These are phyloP conservation scores for Gymnogyps californianus DNA, from an alignment of 2,113 vertebrate genomes.

Conservation along the genomic window DNA sequence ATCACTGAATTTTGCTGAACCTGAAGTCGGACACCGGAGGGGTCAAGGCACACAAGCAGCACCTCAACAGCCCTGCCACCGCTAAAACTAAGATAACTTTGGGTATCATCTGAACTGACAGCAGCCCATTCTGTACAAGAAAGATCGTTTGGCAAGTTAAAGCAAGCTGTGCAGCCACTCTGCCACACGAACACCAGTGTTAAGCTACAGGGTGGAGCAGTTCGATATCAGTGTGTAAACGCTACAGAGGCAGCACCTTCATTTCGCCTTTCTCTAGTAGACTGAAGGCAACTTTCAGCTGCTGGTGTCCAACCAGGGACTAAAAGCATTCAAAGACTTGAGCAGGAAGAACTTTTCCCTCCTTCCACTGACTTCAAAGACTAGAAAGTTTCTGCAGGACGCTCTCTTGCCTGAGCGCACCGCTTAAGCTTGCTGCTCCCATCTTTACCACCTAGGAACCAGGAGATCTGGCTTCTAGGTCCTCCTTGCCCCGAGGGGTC, in stretches of 20 bases:
- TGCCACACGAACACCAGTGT: fast-evolving
- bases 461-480: not conserved
- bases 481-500: not conserved
- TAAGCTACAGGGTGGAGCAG: not conserved
- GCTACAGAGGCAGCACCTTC: too few species aligned
- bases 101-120: not conserved
- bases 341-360: not conserved
- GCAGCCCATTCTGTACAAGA: not conserved
- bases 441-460: not conserved
- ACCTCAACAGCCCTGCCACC: too few species aligned
- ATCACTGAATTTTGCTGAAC: too few species aligned
- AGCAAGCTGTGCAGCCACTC: not conserved
- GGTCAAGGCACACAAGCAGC: not conserved
- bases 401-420: too few species aligned
- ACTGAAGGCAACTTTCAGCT: not conserved
- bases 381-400: not conserved
- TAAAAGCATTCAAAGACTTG: not conserved
- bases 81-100: not conserved
- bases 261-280: not conserved
- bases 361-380: not conserved
- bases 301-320: not conserved
- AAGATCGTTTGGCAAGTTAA: not conserved
- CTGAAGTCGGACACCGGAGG: not conserved
- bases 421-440: not conserved
- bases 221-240: not conserved